These are phyloP conservation scores for Epizoanthus ramosus DNA, from an alignment of 92 coral and sea anemone genomes.

Conservation along the genomic window DNA sequence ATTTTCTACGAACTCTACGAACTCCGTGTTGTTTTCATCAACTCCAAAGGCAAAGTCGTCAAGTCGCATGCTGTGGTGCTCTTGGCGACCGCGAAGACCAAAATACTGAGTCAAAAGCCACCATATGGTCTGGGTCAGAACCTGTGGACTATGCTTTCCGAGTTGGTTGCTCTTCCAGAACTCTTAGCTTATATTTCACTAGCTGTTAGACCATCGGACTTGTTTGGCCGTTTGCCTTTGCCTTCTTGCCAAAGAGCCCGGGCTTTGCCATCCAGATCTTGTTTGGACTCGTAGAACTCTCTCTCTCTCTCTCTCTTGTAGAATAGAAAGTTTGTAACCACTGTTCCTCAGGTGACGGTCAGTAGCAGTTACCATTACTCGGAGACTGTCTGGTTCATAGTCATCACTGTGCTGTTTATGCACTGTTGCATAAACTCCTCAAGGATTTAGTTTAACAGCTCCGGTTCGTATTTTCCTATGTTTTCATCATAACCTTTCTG, in stretches of 20 bases:
- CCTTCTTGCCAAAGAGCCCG: conserved; percentile 41
- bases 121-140: conserved; percentile 55
- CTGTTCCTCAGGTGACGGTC: conserved; percentile 11
- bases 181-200: conserved; percentile 36
- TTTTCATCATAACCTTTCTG: conserved; percentile 18
- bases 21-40: neutral
- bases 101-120: conserved; percentile 57
- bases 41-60: neutral
- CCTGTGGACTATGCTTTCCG: conserved; percentile 49
- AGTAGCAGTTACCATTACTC: conserved; percentile 44
- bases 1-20: neutral
- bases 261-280: conserved; percentile 65
- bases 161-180: conserved; percentile 47
- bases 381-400: conserved; percentile 54
- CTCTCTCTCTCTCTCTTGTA: conserved; percentile 26
- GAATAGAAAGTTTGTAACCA: conserved; percentile 40
- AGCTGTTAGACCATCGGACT: conserved; percentile 39
- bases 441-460: conserved; percentile 21
- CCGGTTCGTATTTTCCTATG: conserved; percentile 23
- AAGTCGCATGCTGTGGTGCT: conserved; percentile 54
- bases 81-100: conserved; percentile 62
- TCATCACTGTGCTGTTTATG: conserved; percentile 40
- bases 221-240: conserved; percentile 58
- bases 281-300: conserved; percentile 48
- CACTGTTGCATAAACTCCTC: conserved; percentile 48